Evolutionary conservation across 2,113 vertebrate genomes (phyloP).

Genomic region (Lepisosteus osseus): DNA sequence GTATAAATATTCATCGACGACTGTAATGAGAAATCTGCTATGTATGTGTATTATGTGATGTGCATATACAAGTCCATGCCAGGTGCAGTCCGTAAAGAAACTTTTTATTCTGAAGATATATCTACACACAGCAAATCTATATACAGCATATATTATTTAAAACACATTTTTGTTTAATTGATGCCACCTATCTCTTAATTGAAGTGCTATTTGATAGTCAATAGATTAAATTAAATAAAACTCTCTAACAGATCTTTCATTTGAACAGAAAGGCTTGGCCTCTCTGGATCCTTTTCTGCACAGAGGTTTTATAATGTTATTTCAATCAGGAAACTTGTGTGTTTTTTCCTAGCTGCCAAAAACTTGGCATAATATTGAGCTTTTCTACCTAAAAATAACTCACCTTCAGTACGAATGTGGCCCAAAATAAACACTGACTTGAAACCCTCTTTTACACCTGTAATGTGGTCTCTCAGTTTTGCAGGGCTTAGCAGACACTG

Average conservation of each 20-base stretch:
- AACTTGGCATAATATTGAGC: conserved; percentile 46
- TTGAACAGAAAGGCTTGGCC: conserved; percentile 27
- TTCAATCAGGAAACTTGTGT: conserved; percentile 13
- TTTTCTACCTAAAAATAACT: conserved; percentile 66
- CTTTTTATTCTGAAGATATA: no score
- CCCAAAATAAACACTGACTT: conserved; percentile 55
- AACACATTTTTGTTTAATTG: no score
- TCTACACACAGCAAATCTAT: no score
- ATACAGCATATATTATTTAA: no score
- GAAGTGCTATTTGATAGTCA: no score
- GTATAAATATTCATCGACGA: no score
- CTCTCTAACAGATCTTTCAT: conserved; percentile 23
- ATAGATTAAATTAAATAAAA: background rate
- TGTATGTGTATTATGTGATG: no score
- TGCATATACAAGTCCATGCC: no score
- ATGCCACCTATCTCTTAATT: no score
- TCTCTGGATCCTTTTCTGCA: conserved; percentile 4
- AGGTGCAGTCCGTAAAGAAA: no score
- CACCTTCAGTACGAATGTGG: conserved; percentile 28
- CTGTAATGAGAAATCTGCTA: no score
- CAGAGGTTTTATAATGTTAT: background rate
- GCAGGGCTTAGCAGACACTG: conserved; percentile 32
- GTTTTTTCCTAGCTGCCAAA: conserved; percentile 26
- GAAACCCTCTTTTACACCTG: conserved; percentile 35
- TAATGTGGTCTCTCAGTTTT: background rate